Conservation (phyloP, 2,113 vertebrate species). For the Pseudolaguvia tuberculata region DNA sequence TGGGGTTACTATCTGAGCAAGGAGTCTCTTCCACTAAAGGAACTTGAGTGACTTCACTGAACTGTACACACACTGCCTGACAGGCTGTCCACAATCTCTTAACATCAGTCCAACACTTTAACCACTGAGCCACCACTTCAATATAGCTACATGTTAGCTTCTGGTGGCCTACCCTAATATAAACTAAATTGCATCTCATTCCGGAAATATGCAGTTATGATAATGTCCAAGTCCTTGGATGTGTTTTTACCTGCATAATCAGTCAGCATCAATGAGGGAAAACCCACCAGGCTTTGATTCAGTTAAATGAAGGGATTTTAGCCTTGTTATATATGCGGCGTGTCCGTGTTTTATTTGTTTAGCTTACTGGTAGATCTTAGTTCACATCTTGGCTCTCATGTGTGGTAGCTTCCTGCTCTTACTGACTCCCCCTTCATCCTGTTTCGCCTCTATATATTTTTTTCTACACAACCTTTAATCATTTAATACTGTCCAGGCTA, state of each 20-base stretch:
- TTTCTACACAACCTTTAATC: slow-evolving; percentile 61
- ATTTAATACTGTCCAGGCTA: slow-evolving; percentile 58
- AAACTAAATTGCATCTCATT: neutral
- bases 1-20: neutral
- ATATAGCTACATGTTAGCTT: neutral
- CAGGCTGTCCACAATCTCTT: neutral
- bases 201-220: neutral
- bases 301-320: neutral
- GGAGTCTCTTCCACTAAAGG: neutral
- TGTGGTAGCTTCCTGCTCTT: slow-evolving; percentile 40
- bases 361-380: neutral
- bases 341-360: neutral
- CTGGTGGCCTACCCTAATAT: neutral
- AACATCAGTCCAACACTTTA: no score
- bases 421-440: slow-evolving; percentile 43
- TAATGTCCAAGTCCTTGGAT: neutral
- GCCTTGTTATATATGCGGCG: no score
- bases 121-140: neutral
- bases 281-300: neutral
- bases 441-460: slow-evolving; percentile 54
- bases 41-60: slow-evolving; percentile 5
- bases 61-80: neutral
- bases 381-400: slow-evolving; percentile 19
- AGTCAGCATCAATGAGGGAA: no score
- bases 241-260: neutral